Evolutionary conservation across 64 coral and sea anemone species (phyloP), one percentile per base, ranked within the genome.

Genomic region (Montipora capricornis): DNA sequence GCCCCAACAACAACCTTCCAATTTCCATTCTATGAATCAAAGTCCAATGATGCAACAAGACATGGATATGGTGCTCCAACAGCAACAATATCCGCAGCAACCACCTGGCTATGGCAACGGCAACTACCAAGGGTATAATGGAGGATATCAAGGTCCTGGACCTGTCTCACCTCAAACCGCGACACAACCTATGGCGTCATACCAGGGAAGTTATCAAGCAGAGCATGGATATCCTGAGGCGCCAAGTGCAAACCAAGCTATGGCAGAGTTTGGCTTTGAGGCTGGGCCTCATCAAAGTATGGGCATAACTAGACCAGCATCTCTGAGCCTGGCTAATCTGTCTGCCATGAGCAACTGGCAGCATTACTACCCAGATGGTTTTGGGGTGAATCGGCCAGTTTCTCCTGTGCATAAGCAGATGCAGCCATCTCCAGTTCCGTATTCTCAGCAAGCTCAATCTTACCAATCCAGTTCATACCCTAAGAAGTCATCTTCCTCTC

Each of bases 1-100:
- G n/a, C 46, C 62, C 47, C 82, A 70, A 13, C 82, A 84, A 84
- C 81, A 84, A 37, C 20, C 61, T 22, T 80, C 59, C 47, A 50
- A 53, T 50, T 93, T n/a, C 48, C 91, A 85, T 16, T 4, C 82
- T 16, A 93, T 93, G 73, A 87, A 19, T 62, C 22, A 84, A 73
- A 64, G 78, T 8, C 92, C 87, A 14, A 88, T 93, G 91, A 93
- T 93, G 82, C 91, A 78, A 49, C 83, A 83, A 61, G 80, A 68
- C 14, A 78, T 88, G 62, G 66, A 88, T 11, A 50, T 88, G 16
- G 62, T 75, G 11, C 47, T 78, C 11, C 92, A 87, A 20, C 81
- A 80, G 49, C 78, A 82, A 13, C 90, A 85, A 49, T 82, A 82
- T 67, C 92, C 78, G 61, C 89, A 83, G 16, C 69, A 70, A 12